Evolutionary conservation across 2,113 vertebrate genomes (phyloP).

Genomic region (Brienomyrus longianalis): DNA sequence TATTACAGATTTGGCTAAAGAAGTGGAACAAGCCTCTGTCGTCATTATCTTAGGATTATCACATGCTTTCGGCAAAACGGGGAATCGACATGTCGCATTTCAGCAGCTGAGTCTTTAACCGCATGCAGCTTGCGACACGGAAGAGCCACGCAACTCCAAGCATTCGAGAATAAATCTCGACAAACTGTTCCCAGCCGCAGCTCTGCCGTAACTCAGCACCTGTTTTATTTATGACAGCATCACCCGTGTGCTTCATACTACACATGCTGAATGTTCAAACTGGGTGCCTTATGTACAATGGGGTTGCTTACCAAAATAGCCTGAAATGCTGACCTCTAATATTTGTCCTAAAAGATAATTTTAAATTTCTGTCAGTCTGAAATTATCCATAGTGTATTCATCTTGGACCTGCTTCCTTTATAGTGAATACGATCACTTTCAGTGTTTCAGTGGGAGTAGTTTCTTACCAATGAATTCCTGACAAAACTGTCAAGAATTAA

Average conservation of each 20-base stretch:
- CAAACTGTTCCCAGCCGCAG: slow-evolving; percentile 41
- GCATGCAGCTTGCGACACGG: not conserved
- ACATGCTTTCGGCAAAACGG: not conserved
- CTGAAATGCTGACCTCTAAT: slow-evolving; percentile 4
- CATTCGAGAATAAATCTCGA: slow-evolving; percentile 52
- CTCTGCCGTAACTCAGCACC: slow-evolving; percentile 51
- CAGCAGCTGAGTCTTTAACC: not conserved
- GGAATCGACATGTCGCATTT: not conserved
- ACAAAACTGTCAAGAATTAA: not conserved
- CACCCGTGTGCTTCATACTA: not conserved
- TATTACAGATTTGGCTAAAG: not conserved
- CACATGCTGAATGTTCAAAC: slow-evolving; percentile 36
- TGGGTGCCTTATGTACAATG: not conserved
- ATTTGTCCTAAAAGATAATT: not conserved
- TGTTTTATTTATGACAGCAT: slow-evolving; percentile 36
- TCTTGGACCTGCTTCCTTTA: not conserved
- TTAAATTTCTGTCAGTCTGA: not conserved
- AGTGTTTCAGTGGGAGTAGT: not conserved
- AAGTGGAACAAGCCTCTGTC: not conserved
- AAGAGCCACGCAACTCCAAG: slow-evolving; percentile 45
- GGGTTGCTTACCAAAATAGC: not conserved
- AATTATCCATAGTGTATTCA: not conserved
- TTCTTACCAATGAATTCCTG: not conserved
- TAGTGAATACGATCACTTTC: not conserved
- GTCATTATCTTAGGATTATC: not conserved